phyloP scores from a whole-genome alignment of 2,888 invertebrate species.

The Alloscopus bannaensis region DNA sequence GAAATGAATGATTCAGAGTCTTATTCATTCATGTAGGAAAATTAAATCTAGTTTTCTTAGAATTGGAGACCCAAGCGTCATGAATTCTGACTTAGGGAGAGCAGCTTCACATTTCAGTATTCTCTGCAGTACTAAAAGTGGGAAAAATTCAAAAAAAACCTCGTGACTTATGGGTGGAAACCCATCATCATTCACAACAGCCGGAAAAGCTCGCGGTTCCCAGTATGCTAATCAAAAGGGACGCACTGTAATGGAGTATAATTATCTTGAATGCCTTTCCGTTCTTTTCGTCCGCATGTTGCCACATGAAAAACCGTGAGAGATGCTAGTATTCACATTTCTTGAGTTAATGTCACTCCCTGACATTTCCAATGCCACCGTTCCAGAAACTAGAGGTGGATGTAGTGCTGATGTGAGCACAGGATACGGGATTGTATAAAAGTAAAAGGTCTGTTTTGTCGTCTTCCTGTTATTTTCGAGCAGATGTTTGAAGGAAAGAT shows the following conservation, averaged over 20 bases:
- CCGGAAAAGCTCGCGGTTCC: constrained; percentile 45
- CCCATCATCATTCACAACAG: no score
- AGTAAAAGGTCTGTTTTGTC: constrained; percentile 18
- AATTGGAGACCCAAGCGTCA: no score
- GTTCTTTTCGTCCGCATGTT: constrained; percentile 28
- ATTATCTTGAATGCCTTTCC: constrained; percentile 53
- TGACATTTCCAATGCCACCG: constrained; percentile 55
- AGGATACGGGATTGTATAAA: background rate
- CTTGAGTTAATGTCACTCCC: constrained; percentile 41
- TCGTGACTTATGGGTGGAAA: no score
- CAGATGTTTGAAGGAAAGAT: background rate
- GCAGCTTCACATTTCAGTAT: constrained; percentile 2
- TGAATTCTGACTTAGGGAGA: no score
- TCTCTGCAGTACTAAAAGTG: no score
- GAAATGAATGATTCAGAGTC: no score
- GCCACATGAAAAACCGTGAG: background rate
- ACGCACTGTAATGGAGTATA: constrained; percentile 54
- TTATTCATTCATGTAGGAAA: no score
- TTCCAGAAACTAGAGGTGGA: constrained; percentile 7
- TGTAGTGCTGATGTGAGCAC: background rate
- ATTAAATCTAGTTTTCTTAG: no score
- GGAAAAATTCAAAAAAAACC: no score
- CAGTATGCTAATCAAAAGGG: constrained; percentile 54
- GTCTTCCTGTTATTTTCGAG: constrained; percentile 21
- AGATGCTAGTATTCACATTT: constrained; percentile 12